Percentiles rank a stretch among this genome's conserved stretches.
Evolutionary conservation across 1,140 invertebrate genomes (phyloP).

Genomic region (Heliconius hewitsoni): DNA sequence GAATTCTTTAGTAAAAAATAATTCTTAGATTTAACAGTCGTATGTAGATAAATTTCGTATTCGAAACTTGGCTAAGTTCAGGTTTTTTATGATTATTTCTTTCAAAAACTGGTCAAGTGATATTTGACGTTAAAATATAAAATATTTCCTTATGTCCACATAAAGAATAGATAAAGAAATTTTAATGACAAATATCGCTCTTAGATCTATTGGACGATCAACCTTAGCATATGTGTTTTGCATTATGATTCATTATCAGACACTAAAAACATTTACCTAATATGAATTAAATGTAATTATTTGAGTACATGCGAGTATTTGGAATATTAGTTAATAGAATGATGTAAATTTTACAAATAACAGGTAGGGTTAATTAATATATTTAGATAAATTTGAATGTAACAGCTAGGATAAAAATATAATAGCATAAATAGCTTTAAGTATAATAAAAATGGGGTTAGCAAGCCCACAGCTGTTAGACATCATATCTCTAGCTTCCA

Average conservation of each 20-base stretch:
- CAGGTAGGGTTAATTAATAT: background rate
- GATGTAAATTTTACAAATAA: slow-evolving; percentile 1
- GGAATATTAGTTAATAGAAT: slow-evolving; percentile 1
- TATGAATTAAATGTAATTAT: slow-evolving; percentile 13
- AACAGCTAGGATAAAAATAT: background rate
- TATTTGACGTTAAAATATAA: too few species aligned
- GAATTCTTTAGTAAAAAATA: too few species aligned
- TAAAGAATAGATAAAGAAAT: too few species aligned
- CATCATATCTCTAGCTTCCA: slow-evolving; percentile 47
- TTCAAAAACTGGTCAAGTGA: too few species aligned
- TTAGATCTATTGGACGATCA: background rate
- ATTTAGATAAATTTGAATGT: background rate
- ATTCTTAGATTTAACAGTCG: too few species aligned
- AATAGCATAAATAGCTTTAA: slow-evolving; percentile 11
- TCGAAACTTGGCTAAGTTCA: too few species aligned
- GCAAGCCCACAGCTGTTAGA: slow-evolving; percentile 40
- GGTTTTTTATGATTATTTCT: too few species aligned
- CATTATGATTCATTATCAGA: background rate
- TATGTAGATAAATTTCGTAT: too few species aligned
- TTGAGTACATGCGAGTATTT: slow-evolving; percentile 11
- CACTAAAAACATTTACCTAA: background rate
- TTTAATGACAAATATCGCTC: background rate
- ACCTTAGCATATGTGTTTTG: background rate
- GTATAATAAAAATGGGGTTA: background rate
- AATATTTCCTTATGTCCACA: background rate